phyloP scores from a whole-genome alignment of 2,797 vertebrate species.

The Petrocephalus sullivani region DNA sequence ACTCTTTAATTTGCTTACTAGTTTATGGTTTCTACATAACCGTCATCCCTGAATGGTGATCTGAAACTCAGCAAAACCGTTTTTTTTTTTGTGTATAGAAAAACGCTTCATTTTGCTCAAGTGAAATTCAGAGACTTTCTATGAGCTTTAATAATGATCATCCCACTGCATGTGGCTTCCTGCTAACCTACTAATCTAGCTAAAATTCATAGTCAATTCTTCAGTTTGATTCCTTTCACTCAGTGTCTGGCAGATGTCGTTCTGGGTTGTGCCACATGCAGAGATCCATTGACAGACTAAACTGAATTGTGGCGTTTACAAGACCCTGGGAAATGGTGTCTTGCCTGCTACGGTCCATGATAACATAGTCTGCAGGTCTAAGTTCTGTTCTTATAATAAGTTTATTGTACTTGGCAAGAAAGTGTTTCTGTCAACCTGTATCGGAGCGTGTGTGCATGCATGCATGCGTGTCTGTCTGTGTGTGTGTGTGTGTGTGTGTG shows the following conservation, averaged over 20 bases:
- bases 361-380: not conserved
- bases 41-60: not conserved
- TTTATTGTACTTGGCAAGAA: not conserved
- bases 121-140: not conserved
- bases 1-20: not conserved
- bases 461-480: no score
- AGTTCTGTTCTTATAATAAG: not conserved
- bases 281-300: not conserved
- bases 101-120: not conserved
- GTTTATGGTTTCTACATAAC: not conserved
- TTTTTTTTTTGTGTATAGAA: not conserved
- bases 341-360: not conserved
- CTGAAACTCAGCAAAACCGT: not conserved
- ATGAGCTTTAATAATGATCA: not conserved
- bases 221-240: not conserved
- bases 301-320: not conserved
- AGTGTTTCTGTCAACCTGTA: not conserved
- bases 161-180: not conserved
- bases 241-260: not conserved
- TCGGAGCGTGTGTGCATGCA: not conserved
- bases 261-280: not conserved
- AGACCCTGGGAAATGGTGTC: not conserved
- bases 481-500: no score
- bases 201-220: not conserved
- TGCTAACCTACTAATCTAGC: not conserved